Evolutionary conservation across 2,888 invertebrate species (phyloP).

Genomic region (Osmoderma eremita): DNA sequence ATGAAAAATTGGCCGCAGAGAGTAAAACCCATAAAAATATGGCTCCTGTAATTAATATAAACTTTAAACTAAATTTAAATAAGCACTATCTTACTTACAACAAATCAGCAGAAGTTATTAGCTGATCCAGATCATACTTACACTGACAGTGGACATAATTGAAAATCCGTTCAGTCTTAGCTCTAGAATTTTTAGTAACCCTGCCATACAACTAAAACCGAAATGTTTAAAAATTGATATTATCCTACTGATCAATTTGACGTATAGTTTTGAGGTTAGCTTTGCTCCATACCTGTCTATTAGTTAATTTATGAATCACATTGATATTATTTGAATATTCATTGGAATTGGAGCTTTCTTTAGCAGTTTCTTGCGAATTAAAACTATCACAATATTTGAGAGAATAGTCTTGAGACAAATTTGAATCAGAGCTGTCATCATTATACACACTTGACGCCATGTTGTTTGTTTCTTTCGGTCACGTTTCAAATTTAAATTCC

Average conservation of each 20-base stretch:
- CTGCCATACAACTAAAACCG: slow-evolving; percentile 59
- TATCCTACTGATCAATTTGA: slow-evolving; percentile 30
- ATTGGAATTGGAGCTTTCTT: slow-evolving; percentile 21
- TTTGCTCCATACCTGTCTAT: slow-evolving; percentile 51
- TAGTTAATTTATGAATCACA: slow-evolving; percentile 51
- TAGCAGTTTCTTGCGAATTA: slow-evolving; percentile 33
- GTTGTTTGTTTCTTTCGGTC: slow-evolving; percentile 40
- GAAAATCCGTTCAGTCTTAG: slow-evolving; percentile 62
- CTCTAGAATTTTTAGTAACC: slow-evolving; percentile 59
- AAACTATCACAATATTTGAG: slow-evolving; percentile 40
- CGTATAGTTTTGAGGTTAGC: slow-evolving; percentile 53
- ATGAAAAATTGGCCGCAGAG: slow-evolving; percentile 92
- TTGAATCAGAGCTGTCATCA: slow-evolving; percentile 46
- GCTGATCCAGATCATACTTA: slow-evolving; percentile 54
- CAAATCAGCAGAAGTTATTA: slow-evolving; percentile 51
- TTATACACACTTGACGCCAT: slow-evolving; percentile 52
- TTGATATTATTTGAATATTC: slow-evolving; percentile 43
- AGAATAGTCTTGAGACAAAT: slow-evolving; percentile 39
- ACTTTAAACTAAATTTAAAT: background rate
- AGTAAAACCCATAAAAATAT: slow-evolving; percentile 95
- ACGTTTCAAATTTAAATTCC: slow-evolving; percentile 25
- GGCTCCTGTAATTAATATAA: slow-evolving; percentile 70
- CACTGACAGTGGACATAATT: slow-evolving; percentile 60
- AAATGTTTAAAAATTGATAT: slow-evolving; percentile 45
- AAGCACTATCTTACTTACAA: slow-evolving; percentile 52